Base-by-base conservation (phyloP, 2,888 invertebrate species). In the Teleiodes luculella region DNA sequence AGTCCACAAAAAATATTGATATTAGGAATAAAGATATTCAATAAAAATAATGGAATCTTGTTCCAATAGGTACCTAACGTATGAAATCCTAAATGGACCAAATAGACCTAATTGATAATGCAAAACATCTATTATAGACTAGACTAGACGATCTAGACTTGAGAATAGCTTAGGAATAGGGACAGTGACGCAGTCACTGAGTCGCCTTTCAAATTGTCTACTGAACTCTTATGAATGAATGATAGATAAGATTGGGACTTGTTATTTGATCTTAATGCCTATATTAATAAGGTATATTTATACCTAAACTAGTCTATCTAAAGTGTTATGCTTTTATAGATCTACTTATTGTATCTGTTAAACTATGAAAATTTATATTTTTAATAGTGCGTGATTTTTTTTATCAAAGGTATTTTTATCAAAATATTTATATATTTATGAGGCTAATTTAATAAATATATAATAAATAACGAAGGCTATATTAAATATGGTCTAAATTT, bases 1-100 rank as follows among this genome's bases (percentile, higher is more conserved):
- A 16, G 11, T 10, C 18, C 11, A 41, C n/a, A 10, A 41, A 20
- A 8, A 18, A 2, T 3, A 20, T 18, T 18, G 18, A 8, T 11
- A 20, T 20, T 20, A 18, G 3, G 18, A 41, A 20, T 18, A 24
- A 24, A 24, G 24, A 24, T 4, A 24, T 24, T 24, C 24, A n/a
- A n/a, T 24, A n/a, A 35, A 35, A 35, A 39, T 39, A 39, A 41
- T 4, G 24, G 24, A 4, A 24, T 6, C 24, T n/a, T 24, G 24
- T 24, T 24, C 24, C 6, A 4, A 24, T 24, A n/a, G n/a, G n/a
- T n/a, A n/a, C n/a, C n/a, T n/a, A 24, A 33, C 10, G 10, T 8
- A 11, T 43, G 37, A 53, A 41, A 50, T 45, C 50, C 28, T 53
- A 37, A 50, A 53, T 53, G 62, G 62, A 62, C 62, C 62, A 62